Base-by-base conservation (phyloP, 2,888 invertebrate species). In the Selenia dentaria region DNA sequence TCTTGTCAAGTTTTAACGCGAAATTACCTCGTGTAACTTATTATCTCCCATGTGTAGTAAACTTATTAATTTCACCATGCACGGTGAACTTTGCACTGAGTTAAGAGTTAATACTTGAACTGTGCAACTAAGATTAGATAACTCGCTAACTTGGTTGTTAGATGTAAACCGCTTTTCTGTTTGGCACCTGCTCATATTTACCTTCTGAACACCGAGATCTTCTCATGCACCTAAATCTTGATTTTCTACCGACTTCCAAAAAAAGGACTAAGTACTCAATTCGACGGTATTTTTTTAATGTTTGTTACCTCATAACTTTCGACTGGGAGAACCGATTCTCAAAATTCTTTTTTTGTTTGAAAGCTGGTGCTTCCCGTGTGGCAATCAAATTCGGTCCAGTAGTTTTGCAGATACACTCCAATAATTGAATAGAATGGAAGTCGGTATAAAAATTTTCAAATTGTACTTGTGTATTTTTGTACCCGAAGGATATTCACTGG, bases 31-130 rank as follows among this genome's bases (percentile, higher is more conserved):
- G 42, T 47, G 39, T 48, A 24, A 37, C 47, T 45, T 50, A 52
- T 51, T 54, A 58, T 49, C 44, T 53, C 35, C 37, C 44, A 41
- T 46, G 44, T 40, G 53, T 52, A 55, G 48, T 55, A 37, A 59
- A 57, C 49, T 51, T 54, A 50, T 58, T 61, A 57, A 59, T 57
- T 57, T 57, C 42, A 40, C 40, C 47, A 42, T 45, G 53, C 51
- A 29, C 37, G 32, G 27, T 22, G 34, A 59, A 54, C 50, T 39
- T 49, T 35, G 47, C 46, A 41, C 39, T 46, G 47, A 47, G 40
- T 51, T 44, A 40, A 36, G 35, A 47, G n/a, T 49, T 51, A 51
- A 47, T 42, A 53, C 45, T 44, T 45, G 38, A 47, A 48, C 41
- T 40, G 6, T 31, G 24, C 10, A 32, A 18, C 43, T 27, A 35